Conservation (phyloP, 2,888 invertebrate species). For the Cotesia congregata region DNA sequence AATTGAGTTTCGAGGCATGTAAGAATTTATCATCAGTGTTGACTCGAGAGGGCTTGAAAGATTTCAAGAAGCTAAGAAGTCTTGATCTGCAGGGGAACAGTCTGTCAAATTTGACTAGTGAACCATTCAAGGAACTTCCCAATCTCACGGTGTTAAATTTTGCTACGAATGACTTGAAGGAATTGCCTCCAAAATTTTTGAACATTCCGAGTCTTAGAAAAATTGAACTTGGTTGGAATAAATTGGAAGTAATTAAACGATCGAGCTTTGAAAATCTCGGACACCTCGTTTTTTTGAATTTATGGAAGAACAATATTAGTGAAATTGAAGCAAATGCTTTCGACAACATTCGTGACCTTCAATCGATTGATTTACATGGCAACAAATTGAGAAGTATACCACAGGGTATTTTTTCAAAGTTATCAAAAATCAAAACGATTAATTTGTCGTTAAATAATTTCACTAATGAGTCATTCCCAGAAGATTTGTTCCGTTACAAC, state of each 20-base stretch:
- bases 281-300: slow-evolving; percentile 75
- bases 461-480: slow-evolving; percentile 72
- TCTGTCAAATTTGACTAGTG: slow-evolving; percentile 75
- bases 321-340: slow-evolving; percentile 77
- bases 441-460: slow-evolving; percentile 80
- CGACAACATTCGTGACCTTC: slow-evolving; percentile 75
- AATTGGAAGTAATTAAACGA: slow-evolving; percentile 75
- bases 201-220: slow-evolving; percentile 70
- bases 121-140: slow-evolving; percentile 73
- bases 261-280: slow-evolving; percentile 75
- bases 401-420: slow-evolving; percentile 75
- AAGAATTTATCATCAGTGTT: slow-evolving; percentile 60
- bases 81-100: slow-evolving; percentile 76
- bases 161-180: slow-evolving; percentile 41
- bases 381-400: slow-evolving; percentile 78
- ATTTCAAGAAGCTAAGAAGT: slow-evolving; percentile 72
- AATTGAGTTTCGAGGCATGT: slow-evolving; percentile 50
- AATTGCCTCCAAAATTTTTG: slow-evolving; percentile 55
- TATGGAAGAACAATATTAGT: slow-evolving; percentile 79
- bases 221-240: slow-evolving; percentile 76
- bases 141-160: slow-evolving; percentile 78
- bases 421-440: slow-evolving; percentile 76
- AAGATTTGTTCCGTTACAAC: slow-evolving; percentile 74
- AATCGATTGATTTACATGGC: slow-evolving; percentile 78
- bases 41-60: slow-evolving; percentile 74